A percentile compares a stretch with the other conserved stretches of the same genome.
phyloP scores from a whole-genome alignment of 2,113 vertebrate genomes.

The Nothoprocta pentlandii region DNA sequence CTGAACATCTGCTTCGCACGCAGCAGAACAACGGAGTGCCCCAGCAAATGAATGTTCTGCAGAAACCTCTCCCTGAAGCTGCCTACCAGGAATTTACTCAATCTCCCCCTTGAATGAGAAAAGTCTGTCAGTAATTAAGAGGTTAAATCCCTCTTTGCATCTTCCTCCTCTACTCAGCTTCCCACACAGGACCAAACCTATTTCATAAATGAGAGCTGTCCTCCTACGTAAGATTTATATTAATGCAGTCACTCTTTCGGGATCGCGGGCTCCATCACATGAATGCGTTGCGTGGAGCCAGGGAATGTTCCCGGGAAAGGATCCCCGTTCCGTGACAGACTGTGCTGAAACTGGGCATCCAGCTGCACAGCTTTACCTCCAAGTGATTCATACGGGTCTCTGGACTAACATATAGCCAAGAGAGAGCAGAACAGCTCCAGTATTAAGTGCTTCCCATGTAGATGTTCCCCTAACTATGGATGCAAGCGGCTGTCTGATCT shows the following conservation, averaged over 20 bases:
- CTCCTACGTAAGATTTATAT: slow-evolving; percentile 54
- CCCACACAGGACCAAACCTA: slow-evolving; percentile 55
- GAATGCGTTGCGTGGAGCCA: neutral
- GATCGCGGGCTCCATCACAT: slow-evolving; percentile 30
- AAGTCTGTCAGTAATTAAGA: neutral
- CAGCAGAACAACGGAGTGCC: neutral
- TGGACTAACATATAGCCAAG: rapidly evolving
- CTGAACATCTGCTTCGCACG: neutral
- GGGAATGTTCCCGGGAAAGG: neutral
- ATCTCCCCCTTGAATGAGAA: neutral
- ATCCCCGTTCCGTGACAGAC: no score
- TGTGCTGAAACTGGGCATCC: no score
- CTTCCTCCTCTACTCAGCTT: slow-evolving; percentile 51
- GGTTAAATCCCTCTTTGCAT: slow-evolving; percentile 47
- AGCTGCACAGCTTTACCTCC: neutral
- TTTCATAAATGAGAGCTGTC: slow-evolving; percentile 69
- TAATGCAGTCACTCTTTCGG: slow-evolving; percentile 37
- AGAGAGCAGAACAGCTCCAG: neutral
- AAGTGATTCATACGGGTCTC: neutral
- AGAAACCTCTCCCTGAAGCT: neutral
- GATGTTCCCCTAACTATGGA: neutral
- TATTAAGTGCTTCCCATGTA: rapidly evolving
- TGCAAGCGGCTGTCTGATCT: rapidly evolving
- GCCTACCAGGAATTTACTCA: neutral
- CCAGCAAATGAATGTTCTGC: neutral